Evolutionary conservation across 2,797 vertebrate species (phyloP).

Genomic region (Xenentodon cancila): DNA sequence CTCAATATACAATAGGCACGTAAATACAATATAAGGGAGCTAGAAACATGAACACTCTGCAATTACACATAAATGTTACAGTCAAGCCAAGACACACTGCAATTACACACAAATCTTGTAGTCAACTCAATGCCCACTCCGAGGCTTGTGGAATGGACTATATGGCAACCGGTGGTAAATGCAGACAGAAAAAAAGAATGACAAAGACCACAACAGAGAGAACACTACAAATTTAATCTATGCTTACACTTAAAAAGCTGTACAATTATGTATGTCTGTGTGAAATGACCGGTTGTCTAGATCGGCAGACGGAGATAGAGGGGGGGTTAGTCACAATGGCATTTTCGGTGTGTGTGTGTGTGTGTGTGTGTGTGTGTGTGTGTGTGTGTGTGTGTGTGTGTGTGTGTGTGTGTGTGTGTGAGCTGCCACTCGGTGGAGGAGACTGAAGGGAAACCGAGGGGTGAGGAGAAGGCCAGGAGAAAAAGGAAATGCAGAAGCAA

Average conservation of each 20-base stretch:
- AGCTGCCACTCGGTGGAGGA: slow-evolving; percentile 42
- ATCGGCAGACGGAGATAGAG: slow-evolving; percentile 70
- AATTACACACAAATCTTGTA: slow-evolving; percentile 60
- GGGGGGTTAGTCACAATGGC: slow-evolving; percentile 61
- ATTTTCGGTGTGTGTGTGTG: slow-evolving; percentile 29
- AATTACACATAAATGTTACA: slow-evolving; percentile 54
- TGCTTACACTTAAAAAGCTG: slow-evolving; percentile 68
- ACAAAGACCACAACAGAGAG: slow-evolving; percentile 69
- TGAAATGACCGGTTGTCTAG: slow-evolving; percentile 76
- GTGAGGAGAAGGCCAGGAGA: slow-evolving; percentile 58
- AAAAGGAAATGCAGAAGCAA: slow-evolving; percentile 69
- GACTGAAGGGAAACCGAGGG: slow-evolving; percentile 50
- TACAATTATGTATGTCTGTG: slow-evolving; percentile 75
- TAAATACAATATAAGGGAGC: slow-evolving; percentile 34
- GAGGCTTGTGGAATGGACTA: slow-evolving; percentile 34
- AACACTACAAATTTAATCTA: slow-evolving; percentile 53
- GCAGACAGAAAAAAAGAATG: slow-evolving; percentile 45
- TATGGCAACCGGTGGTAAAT: slow-evolving; percentile 50
- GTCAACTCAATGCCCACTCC: slow-evolving; percentile 25
- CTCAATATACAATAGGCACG: slow-evolving; percentile 30
- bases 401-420: slow-evolving; percentile 15
- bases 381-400: slow-evolving; percentile 8
- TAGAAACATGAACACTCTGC: slow-evolving; percentile 34
- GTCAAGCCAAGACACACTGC: slow-evolving; percentile 40
- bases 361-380: slow-evolving; percentile 14